These are phyloP conservation scores for Lamprotornis superbus DNA, from an alignment of 2,113 vertebrate species.

Conservation along the genomic window DNA sequence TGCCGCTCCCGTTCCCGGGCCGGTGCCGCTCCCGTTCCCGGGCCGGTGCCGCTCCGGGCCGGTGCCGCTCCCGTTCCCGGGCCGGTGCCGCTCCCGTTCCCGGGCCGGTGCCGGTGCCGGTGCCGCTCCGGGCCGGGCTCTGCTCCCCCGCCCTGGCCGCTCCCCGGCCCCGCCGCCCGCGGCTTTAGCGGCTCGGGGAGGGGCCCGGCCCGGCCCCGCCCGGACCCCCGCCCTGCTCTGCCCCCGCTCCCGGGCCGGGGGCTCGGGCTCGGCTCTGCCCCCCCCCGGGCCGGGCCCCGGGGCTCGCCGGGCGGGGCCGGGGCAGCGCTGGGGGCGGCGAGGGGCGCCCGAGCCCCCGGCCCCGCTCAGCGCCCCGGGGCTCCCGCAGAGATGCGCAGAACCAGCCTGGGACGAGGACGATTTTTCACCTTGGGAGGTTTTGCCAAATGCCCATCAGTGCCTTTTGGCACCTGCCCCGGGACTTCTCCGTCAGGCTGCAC, in stretches of 20 bases:
- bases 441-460: rapidly evolving
- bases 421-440: not conserved
- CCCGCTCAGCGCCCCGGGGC: not conserved
- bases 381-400: rapidly evolving
- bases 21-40: not conserved
- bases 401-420: not conserved
- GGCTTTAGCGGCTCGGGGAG: too few species aligned
- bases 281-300: too few species aligned
- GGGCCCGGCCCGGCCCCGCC: too few species aligned
- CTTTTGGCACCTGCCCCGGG: not conserved
- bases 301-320: too few species aligned
- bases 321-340: not conserved
- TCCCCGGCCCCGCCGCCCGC: too few species aligned
- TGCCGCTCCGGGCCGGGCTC: not conserved
- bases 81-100: not conserved
- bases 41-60: not conserved
- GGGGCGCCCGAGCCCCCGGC: not conserved
- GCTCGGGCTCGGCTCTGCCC: too few species aligned
- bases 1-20: too few species aligned
- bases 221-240: too few species aligned
- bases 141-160: too few species aligned
- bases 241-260: too few species aligned
- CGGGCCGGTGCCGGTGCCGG: not conserved
- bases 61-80: too few species aligned
- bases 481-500: not conserved